Evolutionary conservation across 2,888 invertebrate species (phyloP), one percentile per base, ranked within the genome.

Genomic region (Dryobota labecula): DNA sequence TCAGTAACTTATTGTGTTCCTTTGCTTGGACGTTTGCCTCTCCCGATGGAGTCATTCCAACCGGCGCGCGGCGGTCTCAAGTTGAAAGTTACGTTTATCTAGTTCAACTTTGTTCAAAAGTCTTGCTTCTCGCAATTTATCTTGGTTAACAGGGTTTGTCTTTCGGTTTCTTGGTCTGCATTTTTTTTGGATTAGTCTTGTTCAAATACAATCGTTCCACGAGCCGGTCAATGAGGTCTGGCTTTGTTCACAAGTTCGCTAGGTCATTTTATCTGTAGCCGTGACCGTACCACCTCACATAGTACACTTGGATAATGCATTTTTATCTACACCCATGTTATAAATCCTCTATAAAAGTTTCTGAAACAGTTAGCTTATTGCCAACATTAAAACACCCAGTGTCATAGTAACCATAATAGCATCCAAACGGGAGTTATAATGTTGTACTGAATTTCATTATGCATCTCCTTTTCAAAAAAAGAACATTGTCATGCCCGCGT

Each of bases 41-140:
- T 60, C 49, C 38, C 54, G 18, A 41, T 54, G 60, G 38, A 65
- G 43, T 43, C 41, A 53, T 72, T 60, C 20, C 38, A 49, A 38
- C 45, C 27, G 43, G 58, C 33, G 6, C 30, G 41, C 27, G 43
- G 58, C 33, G 6, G 36, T 43, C 15, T 57, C 27, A 53, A 66
- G 53, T 54, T 60, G 41, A 45, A 77, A 63, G 74, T 47, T 33
- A 33, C 33, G 65, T 86, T 86, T 88, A 82, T 84, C 72, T 82
- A 84, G 49, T 30, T 58, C 82, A 86, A 68, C 73, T 74, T 63
- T 63, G 62, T 66, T 70, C 20, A 54, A 78, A 63, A 70, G 69
- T 62, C 24, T 73, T 68, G 61, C 36, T 43, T 53, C 49, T 65
- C 61, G 61, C 38, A 58, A 70, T 79, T 74, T 63, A 74, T 78